phyloP scores from a whole-genome alignment of 2,113 vertebrate genomes.

The Galbula dea region DNA sequence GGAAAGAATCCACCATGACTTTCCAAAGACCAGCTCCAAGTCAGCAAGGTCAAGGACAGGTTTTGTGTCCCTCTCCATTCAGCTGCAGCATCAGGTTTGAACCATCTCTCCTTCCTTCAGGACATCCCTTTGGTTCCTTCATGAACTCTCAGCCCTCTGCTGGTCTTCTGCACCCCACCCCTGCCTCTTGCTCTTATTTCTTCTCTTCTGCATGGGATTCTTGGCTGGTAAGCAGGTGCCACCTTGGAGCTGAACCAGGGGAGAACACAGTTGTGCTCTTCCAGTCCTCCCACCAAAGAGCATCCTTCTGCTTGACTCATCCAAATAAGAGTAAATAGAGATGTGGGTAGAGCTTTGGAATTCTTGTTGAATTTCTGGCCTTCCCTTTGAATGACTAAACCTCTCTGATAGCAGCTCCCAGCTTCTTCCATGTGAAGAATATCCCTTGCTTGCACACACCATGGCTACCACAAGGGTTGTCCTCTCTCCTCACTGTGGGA shows the following conservation, averaged over 20 bases:
- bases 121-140: neutral
- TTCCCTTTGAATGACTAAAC: neutral
- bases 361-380: neutral
- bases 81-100: neutral
- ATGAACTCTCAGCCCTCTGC: neutral
- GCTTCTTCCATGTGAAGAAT: neutral
- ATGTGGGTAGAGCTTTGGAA: neutral
- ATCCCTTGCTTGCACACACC: neutral
- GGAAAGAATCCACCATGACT: constrained; percentile 12
- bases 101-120: neutral
- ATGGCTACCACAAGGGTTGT: constrained; percentile 11
- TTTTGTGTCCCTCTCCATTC: neutral
- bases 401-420: neutral
- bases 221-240: neutral
- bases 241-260: neutral
- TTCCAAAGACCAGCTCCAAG: neutral
- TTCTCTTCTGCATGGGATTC: neutral
- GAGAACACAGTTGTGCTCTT: neutral
- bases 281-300: neutral
- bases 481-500: neutral
- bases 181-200: neutral
- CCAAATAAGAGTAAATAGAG: neutral
- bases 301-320: neutral
- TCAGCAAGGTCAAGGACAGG: neutral
- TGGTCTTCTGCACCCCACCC: neutral